Evolutionary conservation across 2,113 vertebrate species (phyloP).

Genomic region (Rhynchopsitta pachyrhyncha): DNA sequence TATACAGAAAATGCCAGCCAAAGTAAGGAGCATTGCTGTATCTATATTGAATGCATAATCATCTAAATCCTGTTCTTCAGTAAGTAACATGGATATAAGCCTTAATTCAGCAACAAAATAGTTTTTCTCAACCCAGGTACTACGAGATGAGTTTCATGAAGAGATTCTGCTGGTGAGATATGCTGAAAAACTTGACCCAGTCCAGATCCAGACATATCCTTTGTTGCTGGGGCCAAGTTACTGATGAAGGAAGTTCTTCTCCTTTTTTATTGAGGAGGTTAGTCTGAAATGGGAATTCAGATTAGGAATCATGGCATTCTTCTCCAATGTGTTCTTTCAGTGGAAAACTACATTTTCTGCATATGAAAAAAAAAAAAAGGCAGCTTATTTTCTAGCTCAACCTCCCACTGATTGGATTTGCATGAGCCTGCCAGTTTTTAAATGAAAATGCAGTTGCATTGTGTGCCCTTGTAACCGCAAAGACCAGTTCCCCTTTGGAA

Average conservation of each 20-base stretch:
- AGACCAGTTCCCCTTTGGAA: background rate
- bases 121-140: background rate
- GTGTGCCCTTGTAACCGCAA: background rate
- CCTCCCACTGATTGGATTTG: background rate
- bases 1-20: background rate
- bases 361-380: background rate
- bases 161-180: background rate
- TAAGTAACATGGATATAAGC: background rate
- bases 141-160: background rate
- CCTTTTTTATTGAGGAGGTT: background rate
- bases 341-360: background rate
- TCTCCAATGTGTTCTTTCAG: background rate
- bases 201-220: background rate
- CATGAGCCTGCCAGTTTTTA: background rate
- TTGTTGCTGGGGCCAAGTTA: background rate
- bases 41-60: background rate
- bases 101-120: background rate
- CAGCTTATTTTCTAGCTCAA: background rate
- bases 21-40: background rate
- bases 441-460: background rate
- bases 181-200: background rate
- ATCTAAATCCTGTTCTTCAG: background rate
- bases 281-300: background rate
- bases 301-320: background rate
- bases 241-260: background rate